Base-by-base conservation (phyloP, 1,140 invertebrate species). In the Pseudomyrmex sp. region DNA sequence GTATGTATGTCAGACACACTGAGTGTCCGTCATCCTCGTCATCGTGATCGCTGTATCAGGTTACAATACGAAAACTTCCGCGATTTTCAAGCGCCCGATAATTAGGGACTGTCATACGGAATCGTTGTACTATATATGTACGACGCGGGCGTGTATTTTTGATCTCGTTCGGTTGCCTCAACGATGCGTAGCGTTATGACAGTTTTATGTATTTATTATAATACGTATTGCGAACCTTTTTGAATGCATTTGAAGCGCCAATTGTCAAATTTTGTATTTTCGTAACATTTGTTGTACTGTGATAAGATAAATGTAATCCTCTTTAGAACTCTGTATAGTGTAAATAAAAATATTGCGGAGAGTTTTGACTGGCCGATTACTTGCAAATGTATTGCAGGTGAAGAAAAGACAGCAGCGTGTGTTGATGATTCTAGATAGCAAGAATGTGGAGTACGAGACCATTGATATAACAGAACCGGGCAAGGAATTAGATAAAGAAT, bases 401-500 rank as follows among this genome's bases (percentile, higher is more conserved):
- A 98, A 98, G 94, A 99, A 99, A 93, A 95, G 98, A 88, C 98
- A 99, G 93, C 97, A 98, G 92, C 96, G 98, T 82, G 97, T 99
- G 23, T 94, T 97, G 77, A 98, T 99, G 96, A 98, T 99, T 91
- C 94, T 99, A 87, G 97, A 98, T 91, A 98, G 97, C 89, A 97
- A 98, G 95, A 97, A 96, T 93, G 97, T 99, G 88, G 95, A 97
- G 83, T 98, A 98, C 94, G 96, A 98, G 93, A 95, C 96, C 20
- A 97, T 99, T 88, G 98, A 99, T 93, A 99, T 99, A 90, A 97
- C 98, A 52, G 98, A 99, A 93, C 98, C 98, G 20, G 97, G 97
- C 52, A 97, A 97, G 92, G 98, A 99, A 93, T 94, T 96, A 69
- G 97, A 98, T 65, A 98, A 98, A 94, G 97, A 98, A 89, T 98